Conservation (phyloP, 2,113 vertebrate species). For the Perca fluviatilis region DNA sequence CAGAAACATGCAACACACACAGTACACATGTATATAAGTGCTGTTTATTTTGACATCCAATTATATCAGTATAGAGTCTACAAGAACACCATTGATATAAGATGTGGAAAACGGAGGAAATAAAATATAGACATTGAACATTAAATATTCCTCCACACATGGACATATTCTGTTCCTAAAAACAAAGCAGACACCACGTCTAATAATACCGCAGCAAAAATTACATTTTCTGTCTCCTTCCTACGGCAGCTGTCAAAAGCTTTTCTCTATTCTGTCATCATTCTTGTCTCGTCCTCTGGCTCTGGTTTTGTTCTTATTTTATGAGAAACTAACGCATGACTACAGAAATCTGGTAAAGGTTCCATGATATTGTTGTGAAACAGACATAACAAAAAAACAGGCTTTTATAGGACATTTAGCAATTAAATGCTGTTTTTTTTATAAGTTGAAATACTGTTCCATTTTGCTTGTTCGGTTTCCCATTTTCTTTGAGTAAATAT, state of each 20-base stretch:
- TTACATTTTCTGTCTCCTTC: conserved; percentile 7
- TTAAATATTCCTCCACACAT: not conserved
- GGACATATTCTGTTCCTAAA: not conserved
- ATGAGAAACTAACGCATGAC: conserved; percentile 1
- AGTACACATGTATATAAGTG: not conserved
- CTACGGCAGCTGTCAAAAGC: not conserved
- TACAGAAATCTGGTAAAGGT: not conserved
- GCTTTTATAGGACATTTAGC: not conserved
- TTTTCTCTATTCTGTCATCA: conserved; percentile 13
- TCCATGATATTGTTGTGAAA: not conserved
- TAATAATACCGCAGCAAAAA: conserved; percentile 26
- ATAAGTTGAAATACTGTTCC: too few species aligned
- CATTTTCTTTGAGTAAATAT: too few species aligned
- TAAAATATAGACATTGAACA: not conserved
- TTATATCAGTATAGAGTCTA: not conserved
- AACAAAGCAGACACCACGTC: conserved; percentile 10
- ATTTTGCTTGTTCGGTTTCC: too few species aligned
- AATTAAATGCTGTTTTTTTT: not conserved
- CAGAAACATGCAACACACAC: too few species aligned
- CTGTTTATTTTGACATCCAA: not conserved
- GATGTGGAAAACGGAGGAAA: not conserved
- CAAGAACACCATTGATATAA: too few species aligned
- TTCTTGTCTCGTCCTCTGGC: conserved; percentile 18
- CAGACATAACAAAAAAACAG: not conserved
- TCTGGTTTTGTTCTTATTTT: not conserved